Percentiles rank a stretch among this genome's conserved stretches.
phyloP scores from a whole-genome alignment of 2,113 vertebrate species.

The Tamias sibiricus region DNA sequence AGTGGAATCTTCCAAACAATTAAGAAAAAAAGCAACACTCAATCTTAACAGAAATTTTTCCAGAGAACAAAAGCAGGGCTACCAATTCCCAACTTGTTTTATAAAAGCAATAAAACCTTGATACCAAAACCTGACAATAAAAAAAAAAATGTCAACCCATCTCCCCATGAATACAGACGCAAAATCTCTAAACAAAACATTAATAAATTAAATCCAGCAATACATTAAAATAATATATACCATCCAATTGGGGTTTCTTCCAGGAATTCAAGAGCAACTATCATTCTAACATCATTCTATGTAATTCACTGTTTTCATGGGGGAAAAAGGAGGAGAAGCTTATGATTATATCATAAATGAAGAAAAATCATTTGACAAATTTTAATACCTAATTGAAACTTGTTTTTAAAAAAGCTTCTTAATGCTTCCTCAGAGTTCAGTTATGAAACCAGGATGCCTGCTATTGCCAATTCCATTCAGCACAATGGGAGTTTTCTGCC shows the following conservation, averaged over 20 bases:
- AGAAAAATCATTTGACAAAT: neutral
- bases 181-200: neutral
- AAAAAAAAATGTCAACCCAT: neutral
- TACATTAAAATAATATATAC: neutral
- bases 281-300: neutral
- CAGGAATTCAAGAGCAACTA: neutral
- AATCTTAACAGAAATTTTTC: neutral
- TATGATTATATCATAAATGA: neutral
- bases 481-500: neutral
- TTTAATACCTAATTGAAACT: neutral
- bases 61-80: neutral
- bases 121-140: neutral
- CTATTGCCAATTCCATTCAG: neutral
- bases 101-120: neutral
- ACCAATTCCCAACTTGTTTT: neutral
- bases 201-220: neutral
- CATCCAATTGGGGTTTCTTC: neutral
- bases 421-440: neutral
- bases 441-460: neutral
- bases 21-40: slow-evolving; percentile 21
- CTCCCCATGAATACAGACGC: neutral
- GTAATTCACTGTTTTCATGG: neutral
- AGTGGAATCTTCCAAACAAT: neutral
- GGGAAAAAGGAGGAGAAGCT: neutral
- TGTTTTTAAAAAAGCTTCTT: neutral